phyloP scores from a whole-genome alignment of 2,888 invertebrate genomes.

The Diloba caeruleocephala region DNA sequence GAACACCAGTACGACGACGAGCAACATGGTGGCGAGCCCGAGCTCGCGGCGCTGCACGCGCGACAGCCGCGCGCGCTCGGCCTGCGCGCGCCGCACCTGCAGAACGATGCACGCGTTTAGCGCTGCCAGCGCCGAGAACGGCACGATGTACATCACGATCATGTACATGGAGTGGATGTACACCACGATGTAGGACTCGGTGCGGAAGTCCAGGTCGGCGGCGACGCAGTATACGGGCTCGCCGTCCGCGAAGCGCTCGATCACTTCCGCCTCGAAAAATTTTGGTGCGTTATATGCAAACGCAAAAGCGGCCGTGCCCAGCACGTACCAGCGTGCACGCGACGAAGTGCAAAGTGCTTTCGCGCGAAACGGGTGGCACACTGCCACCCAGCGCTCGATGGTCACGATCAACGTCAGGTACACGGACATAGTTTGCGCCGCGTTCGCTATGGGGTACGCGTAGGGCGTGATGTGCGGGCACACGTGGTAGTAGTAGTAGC shows the following conservation, averaged over 20 bases:
- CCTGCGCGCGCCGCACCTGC: constrained; percentile 96
- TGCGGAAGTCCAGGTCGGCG: constrained; percentile 91
- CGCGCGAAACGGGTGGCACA: constrained; percentile 96
- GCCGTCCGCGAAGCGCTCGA: constrained; percentile 79
- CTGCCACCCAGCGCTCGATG: constrained; percentile 97
- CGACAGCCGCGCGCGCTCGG: constrained; percentile 96
- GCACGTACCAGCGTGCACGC: constrained; percentile 95
- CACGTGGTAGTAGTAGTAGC: constrained; percentile 93
- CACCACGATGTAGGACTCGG: constrained; percentile 93
- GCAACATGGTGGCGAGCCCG: constrained; percentile 97
- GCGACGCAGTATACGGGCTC: constrained; percentile 92
- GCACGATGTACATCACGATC: constrained; percentile 97
- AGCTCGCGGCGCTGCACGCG: constrained; percentile 97
- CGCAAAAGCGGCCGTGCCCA: constrained; percentile 94
- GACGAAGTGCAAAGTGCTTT: constrained; percentile 96
- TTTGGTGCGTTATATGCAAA: constrained; percentile 95
- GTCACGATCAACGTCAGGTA: constrained; percentile 97
- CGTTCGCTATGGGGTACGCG: constrained; percentile 95
- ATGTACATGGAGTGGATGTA: constrained; percentile 99
- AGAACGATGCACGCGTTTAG: constrained; percentile 97
- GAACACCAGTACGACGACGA: constrained; percentile 98
- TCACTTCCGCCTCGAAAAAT: constrained; percentile 91
- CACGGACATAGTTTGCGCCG: constrained; percentile 97
- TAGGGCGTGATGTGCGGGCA: constrained; percentile 94
- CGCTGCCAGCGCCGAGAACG: constrained; percentile 95